Percentiles rank a stretch among this genome's conserved stretches.
Evolutionary conservation across 2,888 invertebrate genomes (phyloP).

Genomic region (Anarsia innoxiella): DNA sequence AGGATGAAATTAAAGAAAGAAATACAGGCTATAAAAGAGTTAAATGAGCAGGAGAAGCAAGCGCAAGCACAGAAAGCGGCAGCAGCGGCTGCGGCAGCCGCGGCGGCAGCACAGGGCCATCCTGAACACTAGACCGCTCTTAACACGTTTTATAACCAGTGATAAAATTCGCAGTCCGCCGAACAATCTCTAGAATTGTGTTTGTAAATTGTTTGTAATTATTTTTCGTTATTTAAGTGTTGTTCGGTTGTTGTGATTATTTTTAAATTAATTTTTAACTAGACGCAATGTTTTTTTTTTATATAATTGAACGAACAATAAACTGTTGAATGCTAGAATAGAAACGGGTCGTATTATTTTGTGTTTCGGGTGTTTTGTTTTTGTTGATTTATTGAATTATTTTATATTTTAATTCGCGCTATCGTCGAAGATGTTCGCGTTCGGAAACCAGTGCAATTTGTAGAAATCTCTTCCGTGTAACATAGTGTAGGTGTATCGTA

Average conservation of each 20-base stretch:
- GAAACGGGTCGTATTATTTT: slow-evolving; percentile 75
- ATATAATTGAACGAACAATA: slow-evolving; percentile 61
- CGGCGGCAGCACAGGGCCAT: slow-evolving; percentile 82
- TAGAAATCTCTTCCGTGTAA: slow-evolving; percentile 74
- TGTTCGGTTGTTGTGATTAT: slow-evolving; percentile 76
- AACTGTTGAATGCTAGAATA: slow-evolving; percentile 71
- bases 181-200: slow-evolving; percentile 66
- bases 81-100: slow-evolving; percentile 84
- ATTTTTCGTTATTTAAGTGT: slow-evolving; percentile 72
- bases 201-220: slow-evolving; percentile 74
- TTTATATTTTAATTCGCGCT: slow-evolving; percentile 66
- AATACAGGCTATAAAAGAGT: slow-evolving; percentile 97
- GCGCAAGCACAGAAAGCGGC: slow-evolving; percentile 94
- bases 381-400: slow-evolving; percentile 69
- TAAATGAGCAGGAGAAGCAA: slow-evolving; percentile 97
- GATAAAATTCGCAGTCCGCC: slow-evolving; percentile 56
- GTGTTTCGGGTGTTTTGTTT: slow-evolving; percentile 67
- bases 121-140: slow-evolving; percentile 57
- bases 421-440: slow-evolving; percentile 69
- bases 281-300: slow-evolving; percentile 61
- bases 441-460: slow-evolving; percentile 75
- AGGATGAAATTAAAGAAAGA: slow-evolving; percentile 99
- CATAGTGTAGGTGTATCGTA: slow-evolving; percentile 70
- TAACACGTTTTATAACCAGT: slow-evolving; percentile 32
- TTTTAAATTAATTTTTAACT: slow-evolving; percentile 59